Evolutionary conservation across 1,140 invertebrate species (phyloP), one percentile per base, ranked within the genome.

Genomic region (Drosophila melanica): DNA sequence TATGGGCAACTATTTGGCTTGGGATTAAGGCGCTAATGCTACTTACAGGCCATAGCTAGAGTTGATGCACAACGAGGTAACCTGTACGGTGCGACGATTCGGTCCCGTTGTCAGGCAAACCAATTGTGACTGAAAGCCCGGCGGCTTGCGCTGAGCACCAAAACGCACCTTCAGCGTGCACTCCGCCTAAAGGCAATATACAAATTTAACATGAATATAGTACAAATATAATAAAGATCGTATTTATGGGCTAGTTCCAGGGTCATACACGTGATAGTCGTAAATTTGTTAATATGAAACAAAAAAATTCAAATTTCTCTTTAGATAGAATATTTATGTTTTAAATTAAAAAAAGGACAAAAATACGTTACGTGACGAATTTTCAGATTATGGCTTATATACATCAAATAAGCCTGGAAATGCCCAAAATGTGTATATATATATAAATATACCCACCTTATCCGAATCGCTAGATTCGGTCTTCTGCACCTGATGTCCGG

Each of bases 31-130:
- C 33, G 54, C 75, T 75, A 72, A 51, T 37, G 30, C 53, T 89
- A 96, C 97, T 97, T 94, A 99, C 98, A 99, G 93, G 92, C 98
- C 98, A 93, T 98, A 99, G 27, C 97, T 97, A 76, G 98, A 98
- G 93, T 99, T 99, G 90, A 99, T 94, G 81, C 96, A 96, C 81
- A 99, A 94, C 66, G 97, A 95, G 63, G 97, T 96, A 59, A 99
- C 97, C 89, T 95, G 95, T 77, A 96, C 96, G 33, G 97, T 95
- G 50, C 95, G 96, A 62, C 95, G 95, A 86, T 96, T 96, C 58
- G 95, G 93, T 92, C 96, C 96, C 20, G 95, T 95, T 50, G 97
- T 97, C 73, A 99, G 93, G 93, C 98, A 99, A 75, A 99, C 97
- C 51, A 99, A 93, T 81, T 98, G 97, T 7, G 98, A 96, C 93